A percentile compares a stretch with the other conserved stretches of the same genome.
Conservation (phyloP, 2,797 vertebrate species). For the Leptodactylus fallax region DNA sequence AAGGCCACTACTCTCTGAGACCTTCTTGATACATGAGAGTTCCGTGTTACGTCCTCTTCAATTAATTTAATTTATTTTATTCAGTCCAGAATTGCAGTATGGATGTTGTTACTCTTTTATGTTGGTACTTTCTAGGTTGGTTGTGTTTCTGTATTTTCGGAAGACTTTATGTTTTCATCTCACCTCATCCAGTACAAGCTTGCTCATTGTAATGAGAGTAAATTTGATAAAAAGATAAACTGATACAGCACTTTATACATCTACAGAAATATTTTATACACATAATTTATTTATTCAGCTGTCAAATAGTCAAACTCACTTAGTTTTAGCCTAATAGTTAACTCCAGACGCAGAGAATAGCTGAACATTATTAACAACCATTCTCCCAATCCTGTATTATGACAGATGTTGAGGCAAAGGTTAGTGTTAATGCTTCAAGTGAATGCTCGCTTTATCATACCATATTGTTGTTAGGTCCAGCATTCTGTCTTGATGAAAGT, state of each 20-base stretch:
- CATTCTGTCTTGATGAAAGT: not conserved
- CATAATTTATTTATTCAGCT: not conserved
- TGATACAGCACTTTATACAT: slow-evolving; percentile 1
- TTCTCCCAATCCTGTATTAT: not conserved
- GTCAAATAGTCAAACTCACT: not conserved
- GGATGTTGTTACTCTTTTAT: not conserved
- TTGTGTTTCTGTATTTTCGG: not conserved
- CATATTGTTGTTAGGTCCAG: not conserved
- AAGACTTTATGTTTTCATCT: not conserved
- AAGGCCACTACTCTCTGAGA: not conserved
- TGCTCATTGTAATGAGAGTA: not conserved
- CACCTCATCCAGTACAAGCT: not conserved
- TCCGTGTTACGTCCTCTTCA: not conserved
- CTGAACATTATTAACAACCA: not conserved
- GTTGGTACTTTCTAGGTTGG: not conserved
- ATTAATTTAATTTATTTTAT: not conserved
- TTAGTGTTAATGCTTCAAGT: not conserved
- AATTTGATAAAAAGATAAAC: slow-evolving; percentile 3
- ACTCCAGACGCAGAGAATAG: not conserved
- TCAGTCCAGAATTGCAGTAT: not conserved
- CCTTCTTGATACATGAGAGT: not conserved
- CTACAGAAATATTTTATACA: not conserved
- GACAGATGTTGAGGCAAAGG: not conserved
- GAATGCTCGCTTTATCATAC: not conserved
- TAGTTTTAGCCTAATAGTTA: not conserved